Percentiles rank a stretch among this genome's conserved stretches.
phyloP scores from a whole-genome alignment of 1,140 invertebrate genomes.

The Coelopa frigida region DNA sequence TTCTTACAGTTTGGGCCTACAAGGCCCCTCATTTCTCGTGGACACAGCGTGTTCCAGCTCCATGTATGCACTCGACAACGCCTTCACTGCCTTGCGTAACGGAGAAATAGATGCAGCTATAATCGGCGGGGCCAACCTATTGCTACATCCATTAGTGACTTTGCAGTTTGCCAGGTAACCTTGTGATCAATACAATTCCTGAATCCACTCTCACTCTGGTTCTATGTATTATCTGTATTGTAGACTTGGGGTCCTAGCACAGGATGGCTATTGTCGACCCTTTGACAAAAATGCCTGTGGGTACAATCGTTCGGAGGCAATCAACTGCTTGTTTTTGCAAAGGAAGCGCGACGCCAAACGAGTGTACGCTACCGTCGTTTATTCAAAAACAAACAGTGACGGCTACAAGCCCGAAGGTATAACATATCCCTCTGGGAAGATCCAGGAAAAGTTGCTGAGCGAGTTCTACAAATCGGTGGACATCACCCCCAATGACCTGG shows the following conservation, averaged over 20 bases:
- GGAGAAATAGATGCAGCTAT: conserved; percentile 81
- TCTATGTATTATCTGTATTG: conserved; percentile 4
- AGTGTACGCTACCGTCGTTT: conserved; percentile 57
- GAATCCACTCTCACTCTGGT: background rate
- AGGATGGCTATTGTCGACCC: conserved; percentile 79
- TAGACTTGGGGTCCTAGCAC: conserved; percentile 75
- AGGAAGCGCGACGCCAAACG: conserved; percentile 69
- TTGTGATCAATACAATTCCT: too few relatives aligned
- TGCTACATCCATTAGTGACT: conserved; percentile 78
- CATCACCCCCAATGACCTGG: conserved; percentile 61
- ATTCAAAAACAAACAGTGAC: conserved; percentile 70
- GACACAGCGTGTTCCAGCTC: conserved; percentile 90
- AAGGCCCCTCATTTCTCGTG: conserved; percentile 72
- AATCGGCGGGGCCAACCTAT: conserved; percentile 76
- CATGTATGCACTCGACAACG: conserved; percentile 75
- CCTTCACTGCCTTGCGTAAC: conserved; percentile 64
- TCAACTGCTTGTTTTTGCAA: conserved; percentile 73
- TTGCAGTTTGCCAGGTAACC: conserved; percentile 72
- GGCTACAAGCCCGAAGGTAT: conserved; percentile 85
- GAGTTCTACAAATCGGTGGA: conserved; percentile 84
- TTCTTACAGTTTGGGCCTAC: conserved; percentile 64
- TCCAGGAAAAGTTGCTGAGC: conserved; percentile 69
- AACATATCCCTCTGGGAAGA: conserved; percentile 79
- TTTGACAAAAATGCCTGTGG: conserved; percentile 80
- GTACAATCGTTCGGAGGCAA: conserved; percentile 69